These are phyloP conservation scores for Colaptes auratus DNA, from an alignment of 2,113 vertebrate genomes.

Conservation along the genomic window DNA sequence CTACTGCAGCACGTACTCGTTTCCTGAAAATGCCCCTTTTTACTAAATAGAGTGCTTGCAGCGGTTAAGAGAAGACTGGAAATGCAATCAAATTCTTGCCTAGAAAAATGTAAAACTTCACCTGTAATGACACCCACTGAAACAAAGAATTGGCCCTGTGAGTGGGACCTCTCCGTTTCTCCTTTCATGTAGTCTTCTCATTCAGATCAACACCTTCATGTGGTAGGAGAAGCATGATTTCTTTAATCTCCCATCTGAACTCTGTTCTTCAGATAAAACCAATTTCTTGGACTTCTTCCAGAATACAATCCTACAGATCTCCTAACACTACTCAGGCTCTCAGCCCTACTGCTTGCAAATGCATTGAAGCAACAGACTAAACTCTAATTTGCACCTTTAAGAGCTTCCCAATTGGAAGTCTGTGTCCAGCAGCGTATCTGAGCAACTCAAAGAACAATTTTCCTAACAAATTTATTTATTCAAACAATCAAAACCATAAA, in stretches of 20 bases:
- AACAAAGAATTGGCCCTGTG: neutral
- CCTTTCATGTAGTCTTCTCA: neutral
- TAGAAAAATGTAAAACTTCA: neutral
- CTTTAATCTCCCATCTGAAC: conserved; percentile 42
- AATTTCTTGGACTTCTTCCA: conserved; percentile 53
- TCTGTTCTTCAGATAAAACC: conserved; percentile 16
- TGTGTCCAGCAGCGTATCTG: conserved; percentile 16
- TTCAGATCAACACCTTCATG: neutral
- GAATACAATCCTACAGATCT: conserved; percentile 38
- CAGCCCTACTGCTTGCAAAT: conserved; percentile 1
- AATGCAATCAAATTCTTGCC: neutral
- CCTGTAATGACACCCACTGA: neutral
- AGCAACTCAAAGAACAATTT: conserved; percentile 26
- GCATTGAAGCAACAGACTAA: neutral
- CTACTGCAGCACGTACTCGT: neutral
- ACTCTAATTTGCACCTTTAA: conserved; percentile 66
- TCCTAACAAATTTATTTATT: conserved; percentile 12
- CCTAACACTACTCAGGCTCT: neutral
- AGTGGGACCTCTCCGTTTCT: neutral
- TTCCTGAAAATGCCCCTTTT: neutral
- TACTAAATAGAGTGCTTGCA: neutral
- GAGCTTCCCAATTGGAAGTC: conserved; percentile 52
- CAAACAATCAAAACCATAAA: conserved; percentile 1
- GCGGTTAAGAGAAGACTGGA: neutral
- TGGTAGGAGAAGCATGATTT: neutral